Percentiles rank a stretch among this genome's conserved stretches.
Evolutionary conservation across 2,797 vertebrate genomes (phyloP).

Genomic region (Emydoidea blandingii): DNA sequence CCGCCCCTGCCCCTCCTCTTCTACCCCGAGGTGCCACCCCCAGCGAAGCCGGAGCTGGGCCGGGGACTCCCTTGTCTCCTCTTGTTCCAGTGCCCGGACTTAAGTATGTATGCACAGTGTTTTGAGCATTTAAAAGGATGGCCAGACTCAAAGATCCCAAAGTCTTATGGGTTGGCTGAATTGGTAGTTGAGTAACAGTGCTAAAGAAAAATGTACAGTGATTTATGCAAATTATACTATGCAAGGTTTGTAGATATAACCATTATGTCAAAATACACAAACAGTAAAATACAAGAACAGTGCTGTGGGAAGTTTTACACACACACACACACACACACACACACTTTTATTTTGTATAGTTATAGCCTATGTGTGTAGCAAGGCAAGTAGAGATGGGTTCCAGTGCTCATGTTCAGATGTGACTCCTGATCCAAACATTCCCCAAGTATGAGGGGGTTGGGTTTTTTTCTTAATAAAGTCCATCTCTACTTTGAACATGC

Average conservation of each 20-base stretch:
- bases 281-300: neutral
- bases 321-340: neutral
- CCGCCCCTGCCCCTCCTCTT: too few relatives aligned
- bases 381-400: neutral
- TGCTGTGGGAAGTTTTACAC: neutral
- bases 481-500: rapidly evolving
- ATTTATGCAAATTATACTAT: neutral
- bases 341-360: neutral
- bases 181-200: neutral
- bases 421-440: neutral
- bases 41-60: too few relatives aligned
- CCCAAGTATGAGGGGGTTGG: rapidly evolving
- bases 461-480: neutral
- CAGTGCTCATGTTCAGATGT: neutral
- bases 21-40: too few relatives aligned
- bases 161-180: neutral
- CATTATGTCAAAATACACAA: neutral
- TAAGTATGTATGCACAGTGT: too few relatives aligned
- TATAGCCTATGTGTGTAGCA: neutral
- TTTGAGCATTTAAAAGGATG: neutral
- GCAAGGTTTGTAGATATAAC: neutral
- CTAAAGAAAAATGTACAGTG: too few relatives aligned
- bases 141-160: neutral
- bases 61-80: too few relatives aligned
- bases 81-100: too few relatives aligned